Percentiles rank a stretch among this genome's conserved stretches.
phyloP scores from a whole-genome alignment of 2,888 invertebrate species.

The Cheilosia vernalis region DNA sequence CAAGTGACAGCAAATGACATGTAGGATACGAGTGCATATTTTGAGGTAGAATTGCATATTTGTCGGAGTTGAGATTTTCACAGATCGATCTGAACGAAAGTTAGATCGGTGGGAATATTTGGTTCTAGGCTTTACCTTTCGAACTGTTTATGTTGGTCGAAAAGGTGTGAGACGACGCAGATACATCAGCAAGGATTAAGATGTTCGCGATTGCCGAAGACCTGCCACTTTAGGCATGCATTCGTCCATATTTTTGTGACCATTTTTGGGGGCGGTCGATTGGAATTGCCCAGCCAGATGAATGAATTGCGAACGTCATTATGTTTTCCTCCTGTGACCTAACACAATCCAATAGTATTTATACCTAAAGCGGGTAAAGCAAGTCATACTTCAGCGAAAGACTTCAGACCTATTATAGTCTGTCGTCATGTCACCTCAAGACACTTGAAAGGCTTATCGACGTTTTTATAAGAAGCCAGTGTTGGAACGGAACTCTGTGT shows the following conservation, averaged over 20 bases:
- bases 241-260: neutral
- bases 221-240: neutral
- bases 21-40: neutral
- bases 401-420: no score
- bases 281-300: no score
- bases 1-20: constrained; percentile 26
- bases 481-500: no score
- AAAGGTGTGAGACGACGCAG: neutral
- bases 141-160: neutral
- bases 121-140: neutral
- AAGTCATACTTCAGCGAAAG: no score
- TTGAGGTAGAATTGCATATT: neutral
- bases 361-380: no score
- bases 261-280: no score
- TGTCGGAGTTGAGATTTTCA: neutral
- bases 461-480: no score
- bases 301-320: no score
- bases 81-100: neutral
- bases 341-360: no score
- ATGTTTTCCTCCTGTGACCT: no score
- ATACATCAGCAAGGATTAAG: neutral
- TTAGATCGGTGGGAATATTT: neutral
- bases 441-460: no score
- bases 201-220: neutral
- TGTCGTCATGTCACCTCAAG: no score